These are phyloP conservation scores for Delphinus delphis DNA, from an alignment of 2,113 vertebrate species.

Conservation along the genomic window DNA sequence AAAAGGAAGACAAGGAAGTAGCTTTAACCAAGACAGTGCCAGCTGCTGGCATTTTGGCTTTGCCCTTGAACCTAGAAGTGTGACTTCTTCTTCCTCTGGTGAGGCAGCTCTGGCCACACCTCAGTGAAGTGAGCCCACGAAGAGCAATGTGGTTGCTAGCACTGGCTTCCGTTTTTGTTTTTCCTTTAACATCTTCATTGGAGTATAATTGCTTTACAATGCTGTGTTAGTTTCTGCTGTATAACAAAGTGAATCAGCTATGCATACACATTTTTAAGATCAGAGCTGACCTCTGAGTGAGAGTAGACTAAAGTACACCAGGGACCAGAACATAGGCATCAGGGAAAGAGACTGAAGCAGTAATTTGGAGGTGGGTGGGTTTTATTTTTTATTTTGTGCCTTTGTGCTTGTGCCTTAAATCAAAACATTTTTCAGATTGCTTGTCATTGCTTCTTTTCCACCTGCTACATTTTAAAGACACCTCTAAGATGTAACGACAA, in stretches of 20 bases:
- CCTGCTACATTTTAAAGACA: neutral
- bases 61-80: neutral
- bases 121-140: neutral
- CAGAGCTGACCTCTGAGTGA: neutral
- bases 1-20: neutral
- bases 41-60: neutral
- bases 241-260: too few relatives aligned
- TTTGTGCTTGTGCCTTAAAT: neutral
- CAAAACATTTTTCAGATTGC: neutral
- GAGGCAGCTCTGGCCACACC: neutral
- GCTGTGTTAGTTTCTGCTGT: too few relatives aligned
- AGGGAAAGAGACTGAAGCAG: neutral
- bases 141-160: neutral
- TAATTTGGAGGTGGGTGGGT: rapidly evolving
- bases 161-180: neutral
- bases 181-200: too few relatives aligned
- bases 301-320: neutral
- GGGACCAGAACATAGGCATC: too few relatives aligned
- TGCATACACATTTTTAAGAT: neutral
- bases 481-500: neutral
- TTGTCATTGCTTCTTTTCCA: neutral
- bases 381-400: neutral
- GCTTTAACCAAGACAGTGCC: neutral
- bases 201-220: too few relatives aligned
- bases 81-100: neutral